Conservation (phyloP, 53 echinoderm and acorn worm genomes). For the Antedon mediterranea region DNA sequence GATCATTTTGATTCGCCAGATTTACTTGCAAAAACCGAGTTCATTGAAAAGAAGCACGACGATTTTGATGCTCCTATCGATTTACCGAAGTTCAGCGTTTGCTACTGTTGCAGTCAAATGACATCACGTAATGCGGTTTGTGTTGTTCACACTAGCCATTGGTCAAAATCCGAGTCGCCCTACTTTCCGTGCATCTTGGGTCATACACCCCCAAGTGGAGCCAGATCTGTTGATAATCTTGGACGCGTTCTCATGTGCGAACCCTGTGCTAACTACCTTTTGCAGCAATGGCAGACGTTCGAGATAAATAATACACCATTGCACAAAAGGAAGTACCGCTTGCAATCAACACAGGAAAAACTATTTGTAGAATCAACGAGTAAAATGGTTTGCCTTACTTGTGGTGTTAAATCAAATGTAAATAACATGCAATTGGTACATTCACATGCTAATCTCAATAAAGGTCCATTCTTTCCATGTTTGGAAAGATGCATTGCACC, state of each 20-base stretch:
- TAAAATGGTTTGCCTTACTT: conserved; percentile 41
- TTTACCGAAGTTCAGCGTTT: conserved; percentile 57
- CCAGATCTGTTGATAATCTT: conserved; percentile 80
- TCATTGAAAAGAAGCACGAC: background rate
- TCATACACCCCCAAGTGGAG: conserved; percentile 72
- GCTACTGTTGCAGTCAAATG: conserved; percentile 71
- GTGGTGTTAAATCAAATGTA: conserved; percentile 23
- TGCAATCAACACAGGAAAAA: conserved; percentile 21
- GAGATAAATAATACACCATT: conserved; percentile 70
- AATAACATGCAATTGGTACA: conserved; percentile 40
- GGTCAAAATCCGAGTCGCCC: conserved; percentile 94
- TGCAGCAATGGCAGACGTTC: conserved; percentile 88
- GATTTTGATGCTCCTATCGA: conserved; percentile 16
- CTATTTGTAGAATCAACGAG: conserved; percentile 17
- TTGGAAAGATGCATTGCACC: conserved; percentile 47
- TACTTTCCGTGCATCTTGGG: conserved; percentile 86
- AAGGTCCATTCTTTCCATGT: conserved; percentile 88
- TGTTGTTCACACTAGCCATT: conserved; percentile 92
- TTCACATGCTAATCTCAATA: conserved; percentile 34
- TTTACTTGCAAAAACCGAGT: background rate
- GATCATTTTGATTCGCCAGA: background rate
- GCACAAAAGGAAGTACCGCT: conserved; percentile 78
- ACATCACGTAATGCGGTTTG: conserved; percentile 43
- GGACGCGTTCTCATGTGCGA: conserved; percentile 97
- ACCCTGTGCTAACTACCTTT: conserved; percentile 60